phyloP scores from a whole-genome alignment of 2,113 vertebrate genomes.

The Saguinus imperator region DNA sequence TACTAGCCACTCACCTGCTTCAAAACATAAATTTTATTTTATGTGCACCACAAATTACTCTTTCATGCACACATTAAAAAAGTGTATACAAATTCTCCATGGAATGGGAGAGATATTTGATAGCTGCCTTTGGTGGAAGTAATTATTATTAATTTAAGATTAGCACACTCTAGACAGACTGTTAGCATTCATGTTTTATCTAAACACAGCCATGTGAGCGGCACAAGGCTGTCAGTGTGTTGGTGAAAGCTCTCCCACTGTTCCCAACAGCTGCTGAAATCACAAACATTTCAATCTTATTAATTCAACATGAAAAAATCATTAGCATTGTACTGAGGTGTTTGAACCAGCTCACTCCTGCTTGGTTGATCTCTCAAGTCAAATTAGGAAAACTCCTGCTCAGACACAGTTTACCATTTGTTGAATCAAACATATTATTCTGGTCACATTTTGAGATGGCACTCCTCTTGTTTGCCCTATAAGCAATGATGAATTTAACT shows the following conservation, averaged over 20 bases:
- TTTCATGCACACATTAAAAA: slow-evolving; percentile 48
- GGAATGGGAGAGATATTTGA: slow-evolving; percentile 54
- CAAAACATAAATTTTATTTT: slow-evolving; percentile 65
- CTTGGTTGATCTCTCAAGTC: slow-evolving; percentile 70
- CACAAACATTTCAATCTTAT: slow-evolving; percentile 79
- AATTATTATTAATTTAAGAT: slow-evolving; percentile 79
- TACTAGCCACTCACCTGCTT: slow-evolving; percentile 64
- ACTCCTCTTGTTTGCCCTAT: slow-evolving; percentile 51
- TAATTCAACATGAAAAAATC: slow-evolving; percentile 80
- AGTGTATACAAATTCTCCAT: neutral
- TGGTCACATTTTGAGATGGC: slow-evolving; percentile 59
- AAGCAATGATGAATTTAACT: slow-evolving; percentile 38
- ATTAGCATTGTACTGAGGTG: slow-evolving; percentile 71
- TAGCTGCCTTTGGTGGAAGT: slow-evolving; percentile 76
- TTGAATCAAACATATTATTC: slow-evolving; percentile 65
- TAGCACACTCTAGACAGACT: slow-evolving; percentile 38
- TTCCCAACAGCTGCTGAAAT: slow-evolving; percentile 82
- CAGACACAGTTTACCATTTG: slow-evolving; percentile 67
- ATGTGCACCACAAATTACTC: slow-evolving; percentile 50
- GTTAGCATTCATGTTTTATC: slow-evolving; percentile 71
- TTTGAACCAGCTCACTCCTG: slow-evolving; percentile 61
- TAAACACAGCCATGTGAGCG: slow-evolving; percentile 65
- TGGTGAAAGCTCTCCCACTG: slow-evolving; percentile 70
- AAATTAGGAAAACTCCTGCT: slow-evolving; percentile 65
- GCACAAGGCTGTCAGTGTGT: slow-evolving; percentile 59